phyloP scores from a whole-genome alignment of 2,888 invertebrate species.

The Hypsopygia costalis region DNA sequence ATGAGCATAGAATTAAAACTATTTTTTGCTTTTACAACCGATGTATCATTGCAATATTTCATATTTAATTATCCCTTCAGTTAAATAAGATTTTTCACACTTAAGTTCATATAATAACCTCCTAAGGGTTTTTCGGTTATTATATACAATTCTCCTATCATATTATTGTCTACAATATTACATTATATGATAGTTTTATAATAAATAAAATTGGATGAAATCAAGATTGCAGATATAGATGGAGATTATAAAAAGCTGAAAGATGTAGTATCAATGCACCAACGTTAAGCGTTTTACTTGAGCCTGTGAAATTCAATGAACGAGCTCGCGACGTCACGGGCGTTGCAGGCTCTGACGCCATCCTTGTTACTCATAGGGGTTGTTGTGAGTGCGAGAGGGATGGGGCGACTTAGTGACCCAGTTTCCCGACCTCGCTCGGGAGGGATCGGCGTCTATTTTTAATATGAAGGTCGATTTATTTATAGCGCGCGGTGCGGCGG shows the following conservation, averaged over 20 bases:
- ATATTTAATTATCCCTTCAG: too few relatives aligned
- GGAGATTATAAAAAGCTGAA: conserved; percentile 15
- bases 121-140: too few relatives aligned
- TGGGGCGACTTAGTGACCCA: conserved; percentile 57
- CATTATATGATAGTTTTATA: too few relatives aligned
- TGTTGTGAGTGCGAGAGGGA: conserved; percentile 38
- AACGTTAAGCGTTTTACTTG: conserved; percentile 33
- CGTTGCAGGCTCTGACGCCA: conserved; percentile 47
- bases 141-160: too few relatives aligned
- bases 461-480: conserved; percentile 79
- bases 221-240: too few relatives aligned
- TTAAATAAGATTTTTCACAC: too few relatives aligned
- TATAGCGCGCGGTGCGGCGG: conserved; percentile 54
- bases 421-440: conserved; percentile 73
- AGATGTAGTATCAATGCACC: conserved; percentile 43
- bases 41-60: too few relatives aligned
- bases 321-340: conserved; percentile 65
- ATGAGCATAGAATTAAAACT: conserved; percentile 25
- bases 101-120: too few relatives aligned
- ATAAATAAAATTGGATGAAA: too few relatives aligned
- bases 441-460: conserved; percentile 77
- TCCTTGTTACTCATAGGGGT: conserved; percentile 35
- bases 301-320: conserved; percentile 74
- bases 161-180: too few relatives aligned
- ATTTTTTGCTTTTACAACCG: neutral